phyloP scores from a whole-genome alignment of 37 sponge, comb jelly and placozoan species.

The Hormiphora californensis region DNA sequence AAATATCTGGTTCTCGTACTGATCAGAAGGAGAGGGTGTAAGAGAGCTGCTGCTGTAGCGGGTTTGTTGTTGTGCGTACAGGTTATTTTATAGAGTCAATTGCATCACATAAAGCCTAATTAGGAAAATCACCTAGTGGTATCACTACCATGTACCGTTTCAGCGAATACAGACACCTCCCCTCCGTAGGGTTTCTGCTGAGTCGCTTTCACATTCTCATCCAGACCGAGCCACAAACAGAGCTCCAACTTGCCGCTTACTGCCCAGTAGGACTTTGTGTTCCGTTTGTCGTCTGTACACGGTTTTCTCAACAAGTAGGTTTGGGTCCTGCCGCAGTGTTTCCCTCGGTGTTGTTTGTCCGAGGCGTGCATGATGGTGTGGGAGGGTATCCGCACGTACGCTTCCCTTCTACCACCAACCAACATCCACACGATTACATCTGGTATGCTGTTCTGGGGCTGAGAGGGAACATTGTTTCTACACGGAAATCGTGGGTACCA shows the following conservation, averaged over 20 bases:
- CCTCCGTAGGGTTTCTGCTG: conserved; percentile 62
- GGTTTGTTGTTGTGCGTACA: too few relatives aligned
- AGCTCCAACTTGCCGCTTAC: conserved; percentile 70
- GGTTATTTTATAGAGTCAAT: too few relatives aligned
- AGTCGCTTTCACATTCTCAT: conserved; percentile 58
- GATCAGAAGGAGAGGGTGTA: neutral
- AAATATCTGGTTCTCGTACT: conserved; percentile 53
- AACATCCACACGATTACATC: conserved; percentile 99
- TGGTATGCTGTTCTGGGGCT: conserved; percentile 94
- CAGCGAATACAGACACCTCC: conserved; percentile 85
- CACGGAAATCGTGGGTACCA: too few relatives aligned
- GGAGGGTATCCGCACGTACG: conserved; percentile 77
- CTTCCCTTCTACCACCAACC: conserved; percentile 76
- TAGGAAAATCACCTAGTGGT: too few relatives aligned
- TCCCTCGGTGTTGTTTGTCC: conserved; percentile 62
- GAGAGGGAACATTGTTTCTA: too few relatives aligned
- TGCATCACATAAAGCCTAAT: too few relatives aligned
- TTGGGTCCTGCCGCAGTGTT: conserved; percentile 74
- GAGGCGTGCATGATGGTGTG: conserved; percentile 74
- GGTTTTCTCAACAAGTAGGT: conserved; percentile 67
- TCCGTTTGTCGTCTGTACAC: conserved; percentile 63
- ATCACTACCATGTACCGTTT: too few relatives aligned
- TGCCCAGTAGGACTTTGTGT: conserved; percentile 59
- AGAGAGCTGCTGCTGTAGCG: too few relatives aligned
- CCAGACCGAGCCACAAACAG: conserved; percentile 86